These are phyloP conservation scores for Pyrgilauda ruficollis DNA, from an alignment of 2,113 vertebrate genomes.

Conservation along the genomic window DNA sequence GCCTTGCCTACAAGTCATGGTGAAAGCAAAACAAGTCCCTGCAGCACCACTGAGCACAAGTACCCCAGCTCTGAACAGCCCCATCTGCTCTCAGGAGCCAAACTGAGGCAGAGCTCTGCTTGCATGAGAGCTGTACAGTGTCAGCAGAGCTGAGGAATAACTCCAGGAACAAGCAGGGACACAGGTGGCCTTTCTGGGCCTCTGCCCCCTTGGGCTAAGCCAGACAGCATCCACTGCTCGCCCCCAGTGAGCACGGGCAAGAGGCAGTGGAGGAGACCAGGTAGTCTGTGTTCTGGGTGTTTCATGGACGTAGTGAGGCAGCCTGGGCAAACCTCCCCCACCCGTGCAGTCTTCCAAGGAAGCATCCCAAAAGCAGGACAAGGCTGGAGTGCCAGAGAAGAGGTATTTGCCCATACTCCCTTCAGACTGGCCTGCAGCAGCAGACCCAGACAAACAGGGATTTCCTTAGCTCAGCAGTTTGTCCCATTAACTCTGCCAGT, in stretches of 20 bases:
- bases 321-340: neutral
- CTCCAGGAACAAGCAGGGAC: neutral
- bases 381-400: neutral
- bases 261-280: neutral
- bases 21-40: neutral
- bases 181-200: neutral
- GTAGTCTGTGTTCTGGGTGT: neutral
- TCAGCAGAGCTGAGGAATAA: neutral
- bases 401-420: neutral
- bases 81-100: neutral
- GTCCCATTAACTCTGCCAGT: neutral
- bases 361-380: neutral
- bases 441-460: neutral
- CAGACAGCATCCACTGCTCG: neutral
- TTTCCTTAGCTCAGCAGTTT: neutral
- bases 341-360: neutral
- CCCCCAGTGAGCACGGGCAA: rapidly evolving
- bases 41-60: neutral
- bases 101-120: neutral
- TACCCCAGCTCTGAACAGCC: neutral
- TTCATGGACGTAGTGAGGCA: neutral
- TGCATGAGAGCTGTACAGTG: neutral
- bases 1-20: neutral
- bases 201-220: neutral
- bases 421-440: neutral